phyloP scores from a whole-genome alignment of 2,888 invertebrate species.

The Cantharis rustica region DNA sequence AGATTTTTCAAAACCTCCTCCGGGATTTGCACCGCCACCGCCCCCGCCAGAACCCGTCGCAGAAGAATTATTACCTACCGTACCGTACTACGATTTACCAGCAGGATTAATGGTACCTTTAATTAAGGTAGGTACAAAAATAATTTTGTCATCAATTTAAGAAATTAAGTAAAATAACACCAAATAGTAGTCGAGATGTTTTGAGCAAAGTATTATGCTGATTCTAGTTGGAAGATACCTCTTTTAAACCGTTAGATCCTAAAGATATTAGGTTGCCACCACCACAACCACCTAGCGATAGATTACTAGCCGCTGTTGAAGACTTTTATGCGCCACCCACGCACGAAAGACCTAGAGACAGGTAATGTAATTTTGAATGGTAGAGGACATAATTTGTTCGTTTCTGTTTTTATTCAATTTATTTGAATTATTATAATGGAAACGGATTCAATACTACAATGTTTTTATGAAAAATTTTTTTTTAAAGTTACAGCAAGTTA shows the following conservation, averaged over 20 bases:
- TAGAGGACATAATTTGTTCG: neutral
- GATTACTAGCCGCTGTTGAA: slow-evolving; percentile 90
- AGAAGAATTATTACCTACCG: slow-evolving; percentile 84
- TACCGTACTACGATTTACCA: slow-evolving; percentile 96
- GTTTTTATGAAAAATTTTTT: neutral
- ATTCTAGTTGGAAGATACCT: slow-evolving; percentile 80
- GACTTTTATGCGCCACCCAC: slow-evolving; percentile 95
- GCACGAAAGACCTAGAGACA: slow-evolving; percentile 93
- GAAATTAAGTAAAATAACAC: slow-evolving; percentile 8
- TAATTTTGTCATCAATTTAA: slow-evolving; percentile 9
- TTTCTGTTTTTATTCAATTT: neutral
- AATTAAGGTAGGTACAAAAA: slow-evolving; percentile 63
- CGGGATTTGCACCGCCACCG: slow-evolving; percentile 66
- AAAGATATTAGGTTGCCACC: slow-evolving; percentile 90
- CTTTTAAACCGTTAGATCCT: slow-evolving; percentile 89
- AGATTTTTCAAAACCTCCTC: slow-evolving; percentile 86
- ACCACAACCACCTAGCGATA: slow-evolving; percentile 92
- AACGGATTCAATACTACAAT: neutral
- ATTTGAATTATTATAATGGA: neutral
- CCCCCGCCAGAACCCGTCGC: slow-evolving; percentile 59
- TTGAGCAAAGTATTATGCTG: slow-evolving; percentile 37
- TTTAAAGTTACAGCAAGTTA: neutral
- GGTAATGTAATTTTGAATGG: slow-evolving; percentile 58
- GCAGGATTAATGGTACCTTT: slow-evolving; percentile 98
- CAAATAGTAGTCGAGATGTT: slow-evolving; percentile 12